These are phyloP conservation scores for Spinus olivaceus DNA, from an alignment of 2,797 vertebrate genomes.

Conservation along the genomic window DNA sequence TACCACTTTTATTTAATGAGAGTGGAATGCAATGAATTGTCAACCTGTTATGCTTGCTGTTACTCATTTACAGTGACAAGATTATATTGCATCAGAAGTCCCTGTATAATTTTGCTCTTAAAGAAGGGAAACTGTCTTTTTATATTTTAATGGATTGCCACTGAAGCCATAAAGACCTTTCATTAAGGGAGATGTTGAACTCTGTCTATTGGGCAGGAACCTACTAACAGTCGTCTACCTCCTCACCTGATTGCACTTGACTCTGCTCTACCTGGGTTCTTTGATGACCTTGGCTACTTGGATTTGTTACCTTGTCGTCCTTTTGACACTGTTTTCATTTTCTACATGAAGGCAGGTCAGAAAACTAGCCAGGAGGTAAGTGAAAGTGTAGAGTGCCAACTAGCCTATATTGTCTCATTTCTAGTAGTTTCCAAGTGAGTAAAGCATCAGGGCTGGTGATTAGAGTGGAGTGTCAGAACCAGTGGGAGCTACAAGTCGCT, in stretches of 20 bases:
- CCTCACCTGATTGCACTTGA: constrained; percentile 91
- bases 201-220: constrained; percentile 78
- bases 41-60: neutral
- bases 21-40: neutral
- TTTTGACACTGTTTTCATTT: constrained; percentile 89
- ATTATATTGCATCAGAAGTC: neutral
- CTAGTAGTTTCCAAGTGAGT: neutral
- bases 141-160: neutral
- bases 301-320: constrained; percentile 87
- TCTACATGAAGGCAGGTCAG: constrained; percentile 92
- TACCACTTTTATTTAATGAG: neutral
- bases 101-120: neutral
- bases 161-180: neutral
- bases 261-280: constrained; percentile 86
- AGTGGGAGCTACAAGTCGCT: neutral
- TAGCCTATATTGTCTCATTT: neutral
- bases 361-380: constrained; percentile 90
- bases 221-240: constrained; percentile 85
- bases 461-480: neutral
- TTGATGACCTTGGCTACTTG: constrained; percentile 86
- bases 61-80: neutral
- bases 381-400: neutral
- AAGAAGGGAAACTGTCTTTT: neutral
- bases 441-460: neutral
- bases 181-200: neutral